A percentile compares a stretch with the other conserved stretches of the same genome.
phyloP scores from a whole-genome alignment of 2,113 vertebrate species.

The Halichoerus grypus region DNA sequence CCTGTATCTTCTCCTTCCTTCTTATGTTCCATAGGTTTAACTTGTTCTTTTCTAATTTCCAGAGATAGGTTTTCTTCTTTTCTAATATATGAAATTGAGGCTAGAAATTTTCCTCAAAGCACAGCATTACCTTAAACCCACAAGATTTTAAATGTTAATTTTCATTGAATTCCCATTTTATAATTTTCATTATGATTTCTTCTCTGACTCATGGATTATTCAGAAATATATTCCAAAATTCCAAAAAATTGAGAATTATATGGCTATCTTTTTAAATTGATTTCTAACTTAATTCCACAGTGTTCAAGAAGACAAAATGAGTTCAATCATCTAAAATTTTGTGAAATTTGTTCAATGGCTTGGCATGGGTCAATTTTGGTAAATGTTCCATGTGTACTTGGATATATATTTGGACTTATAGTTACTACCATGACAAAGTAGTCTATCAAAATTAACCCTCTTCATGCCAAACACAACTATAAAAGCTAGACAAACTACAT shows the following conservation, averaged over 20 bases:
- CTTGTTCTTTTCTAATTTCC: slow-evolving; percentile 5
- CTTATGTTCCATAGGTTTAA: background rate
- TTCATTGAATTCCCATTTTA: slow-evolving; percentile 16
- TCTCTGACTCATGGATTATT: slow-evolving; percentile 3
- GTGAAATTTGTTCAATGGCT: background rate
- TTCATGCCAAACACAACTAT: slow-evolving; percentile 55
- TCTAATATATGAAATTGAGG: background rate
- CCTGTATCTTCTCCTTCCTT: background rate
- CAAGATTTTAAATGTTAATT: background rate
- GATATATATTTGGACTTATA: slow-evolving; percentile 5
- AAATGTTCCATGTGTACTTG: background rate
- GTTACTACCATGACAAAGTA: background rate
- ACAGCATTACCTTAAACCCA: slow-evolving; percentile 34
- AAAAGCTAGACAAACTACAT: slow-evolving; percentile 56
- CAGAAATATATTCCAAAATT: slow-evolving; percentile 44
- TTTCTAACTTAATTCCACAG: slow-evolving; percentile 11
- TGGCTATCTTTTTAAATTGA: background rate
- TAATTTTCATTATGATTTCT: background rate
- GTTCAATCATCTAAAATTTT: slow-evolving; percentile 7
- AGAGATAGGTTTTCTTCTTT: background rate
- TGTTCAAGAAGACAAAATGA: background rate
- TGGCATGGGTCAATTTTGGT: background rate
- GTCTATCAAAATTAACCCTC: slow-evolving; percentile 18
- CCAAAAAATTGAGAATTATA: slow-evolving; percentile 34
- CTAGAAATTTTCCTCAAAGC: slow-evolving; percentile 60